Evolutionary conservation across 2,888 invertebrate genomes (phyloP).

Genomic region (Cantharis lateralis): DNA sequence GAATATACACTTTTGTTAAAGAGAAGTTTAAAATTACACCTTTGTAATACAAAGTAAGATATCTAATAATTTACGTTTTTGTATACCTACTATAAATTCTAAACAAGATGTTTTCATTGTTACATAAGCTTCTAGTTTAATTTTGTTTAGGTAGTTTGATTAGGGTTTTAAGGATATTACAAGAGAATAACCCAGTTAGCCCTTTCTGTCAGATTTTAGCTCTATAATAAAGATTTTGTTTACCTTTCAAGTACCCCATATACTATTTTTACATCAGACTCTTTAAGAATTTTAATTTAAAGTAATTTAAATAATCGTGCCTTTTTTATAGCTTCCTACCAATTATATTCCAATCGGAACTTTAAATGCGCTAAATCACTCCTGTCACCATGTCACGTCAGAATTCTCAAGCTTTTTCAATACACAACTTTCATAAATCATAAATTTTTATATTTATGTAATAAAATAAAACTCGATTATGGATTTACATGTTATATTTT

Average conservation of each 20-base stretch:
- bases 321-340: not conserved
- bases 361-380: not conserved
- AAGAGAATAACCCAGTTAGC: slow-evolving; percentile 1
- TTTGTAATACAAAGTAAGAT: slow-evolving; percentile 19
- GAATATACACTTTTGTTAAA: slow-evolving; percentile 27
- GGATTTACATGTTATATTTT: not conserved
- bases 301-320: not conserved
- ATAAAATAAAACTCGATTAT: not conserved
- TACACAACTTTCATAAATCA: not conserved
- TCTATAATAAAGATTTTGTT: slow-evolving; percentile 4
- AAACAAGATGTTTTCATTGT: slow-evolving; percentile 10
- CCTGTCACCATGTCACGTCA: not conserved
- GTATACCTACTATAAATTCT: slow-evolving; percentile 9
- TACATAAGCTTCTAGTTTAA: slow-evolving; percentile 4
- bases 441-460: not conserved
- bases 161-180: slow-evolving; percentile 2
- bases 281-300: not conserved
- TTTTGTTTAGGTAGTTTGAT: slow-evolving; percentile 5
- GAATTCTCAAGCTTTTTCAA: not conserved
- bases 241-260: not conserved
- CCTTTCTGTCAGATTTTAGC: not conserved
- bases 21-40: slow-evolving; percentile 24
- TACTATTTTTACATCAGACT: not conserved
- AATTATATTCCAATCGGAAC: not conserved
- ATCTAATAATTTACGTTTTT: slow-evolving; percentile 19